Percentiles rank a stretch among this genome's conserved stretches.
Evolutionary conservation across 2,113 vertebrate genomes (phyloP).

Genomic region (Saguinus midas): DNA sequence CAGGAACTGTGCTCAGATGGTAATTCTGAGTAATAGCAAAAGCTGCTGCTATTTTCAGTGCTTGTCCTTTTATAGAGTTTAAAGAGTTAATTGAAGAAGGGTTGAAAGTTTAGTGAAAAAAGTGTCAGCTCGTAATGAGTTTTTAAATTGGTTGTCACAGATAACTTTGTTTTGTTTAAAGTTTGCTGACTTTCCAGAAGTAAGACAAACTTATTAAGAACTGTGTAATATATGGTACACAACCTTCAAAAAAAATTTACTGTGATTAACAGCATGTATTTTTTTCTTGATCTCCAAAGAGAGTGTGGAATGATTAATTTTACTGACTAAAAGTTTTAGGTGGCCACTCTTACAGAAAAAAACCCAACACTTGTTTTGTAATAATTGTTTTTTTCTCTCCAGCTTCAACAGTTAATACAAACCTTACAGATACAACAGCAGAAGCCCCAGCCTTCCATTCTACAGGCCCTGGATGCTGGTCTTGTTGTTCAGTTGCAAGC

Average conservation of each 20-base stretch:
- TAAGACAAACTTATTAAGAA: background rate
- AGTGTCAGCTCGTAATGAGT: background rate
- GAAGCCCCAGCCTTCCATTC: conserved; percentile 97
- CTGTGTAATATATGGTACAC: background rate
- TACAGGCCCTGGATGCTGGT: conserved; percentile 97
- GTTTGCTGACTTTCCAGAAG: background rate
- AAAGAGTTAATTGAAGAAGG: background rate
- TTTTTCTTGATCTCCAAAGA: background rate
- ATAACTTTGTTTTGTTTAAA: background rate
- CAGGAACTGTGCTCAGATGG: background rate
- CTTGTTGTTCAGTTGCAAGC: conserved; percentile 98
- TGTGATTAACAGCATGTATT: background rate
- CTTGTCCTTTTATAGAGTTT: background rate
- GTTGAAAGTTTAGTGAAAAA: background rate
- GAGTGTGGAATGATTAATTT: background rate
- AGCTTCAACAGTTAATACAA: conserved; percentile 98
- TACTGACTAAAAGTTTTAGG: background rate
- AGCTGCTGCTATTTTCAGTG: background rate
- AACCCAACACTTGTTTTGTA: background rate
- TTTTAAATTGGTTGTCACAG: background rate
- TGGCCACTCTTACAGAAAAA: background rate
- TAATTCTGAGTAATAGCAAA: background rate
- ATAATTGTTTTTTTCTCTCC: conserved; percentile 7
- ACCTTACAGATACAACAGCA: conserved; percentile 98
- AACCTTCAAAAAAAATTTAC: background rate